Evolutionary conservation across 2,113 vertebrate genomes (phyloP).

Genomic region (Cephalopholis sonnerati): DNA sequence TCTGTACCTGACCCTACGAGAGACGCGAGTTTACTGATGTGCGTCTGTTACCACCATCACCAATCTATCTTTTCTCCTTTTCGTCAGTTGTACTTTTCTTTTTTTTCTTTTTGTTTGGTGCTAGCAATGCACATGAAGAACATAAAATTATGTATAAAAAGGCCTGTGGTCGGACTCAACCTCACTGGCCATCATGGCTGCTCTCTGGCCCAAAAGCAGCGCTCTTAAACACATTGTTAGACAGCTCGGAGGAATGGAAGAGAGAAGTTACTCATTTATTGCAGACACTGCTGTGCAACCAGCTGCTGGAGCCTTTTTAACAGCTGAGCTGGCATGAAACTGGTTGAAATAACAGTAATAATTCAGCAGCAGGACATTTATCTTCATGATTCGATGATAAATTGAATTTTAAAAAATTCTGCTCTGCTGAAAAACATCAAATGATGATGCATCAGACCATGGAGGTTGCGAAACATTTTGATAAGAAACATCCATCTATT

Average conservation of each 20-base stretch:
- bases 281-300: background rate
- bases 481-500: background rate
- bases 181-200: slow-evolving; percentile 8
- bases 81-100: background rate
- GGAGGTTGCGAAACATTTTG: background rate
- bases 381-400: background rate
- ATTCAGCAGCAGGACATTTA: background rate
- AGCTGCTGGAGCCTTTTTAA: background rate
- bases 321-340: background rate
- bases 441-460: too few species aligned
- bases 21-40: background rate
- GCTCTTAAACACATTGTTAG: slow-evolving; percentile 9
- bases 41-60: slow-evolving; percentile 41
- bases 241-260: background rate
- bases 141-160: slow-evolving; percentile 35
- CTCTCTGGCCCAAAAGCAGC: slow-evolving; percentile 5
- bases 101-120: background rate
- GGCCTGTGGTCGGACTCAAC: slow-evolving; percentile 9
- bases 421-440: background rate
- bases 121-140: slow-evolving; percentile 8
- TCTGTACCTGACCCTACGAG: background rate
- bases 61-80: slow-evolving; percentile 13
- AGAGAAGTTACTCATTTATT: background rate
- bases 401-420: background rate
- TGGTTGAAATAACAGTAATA: background rate